These are phyloP conservation scores for Synanthedon vespiformis DNA, from an alignment of 2,888 invertebrate species.

Conservation along the genomic window DNA sequence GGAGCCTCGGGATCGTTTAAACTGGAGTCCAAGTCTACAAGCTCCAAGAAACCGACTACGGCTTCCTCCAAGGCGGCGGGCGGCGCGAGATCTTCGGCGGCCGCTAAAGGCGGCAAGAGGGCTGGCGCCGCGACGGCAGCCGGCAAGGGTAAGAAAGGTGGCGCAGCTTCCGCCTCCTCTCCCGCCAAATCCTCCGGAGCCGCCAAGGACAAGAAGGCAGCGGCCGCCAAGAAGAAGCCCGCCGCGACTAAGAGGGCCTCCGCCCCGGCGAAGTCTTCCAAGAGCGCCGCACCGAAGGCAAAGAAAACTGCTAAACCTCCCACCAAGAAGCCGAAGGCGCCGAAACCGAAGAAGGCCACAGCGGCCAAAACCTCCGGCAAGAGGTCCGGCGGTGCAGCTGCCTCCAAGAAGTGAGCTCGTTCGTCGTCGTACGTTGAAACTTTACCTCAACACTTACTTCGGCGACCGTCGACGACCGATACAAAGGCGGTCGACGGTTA, in stretches of 20 bases:
- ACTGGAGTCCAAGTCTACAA: slow-evolving; percentile 19
- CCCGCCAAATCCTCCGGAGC: too few relatives aligned
- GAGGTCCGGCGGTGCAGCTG: slow-evolving; percentile 7
- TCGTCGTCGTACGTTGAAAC: not conserved
- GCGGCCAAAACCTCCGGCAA: slow-evolving; percentile 14
- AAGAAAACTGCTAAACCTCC: slow-evolving; percentile 36
- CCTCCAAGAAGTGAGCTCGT: slow-evolving; percentile 15
- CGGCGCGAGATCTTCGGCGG: too few relatives aligned
- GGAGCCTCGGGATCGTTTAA: slow-evolving; percentile 53
- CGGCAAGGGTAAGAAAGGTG: too few relatives aligned
- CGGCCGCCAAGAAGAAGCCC: too few relatives aligned
- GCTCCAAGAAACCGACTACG: too few relatives aligned
- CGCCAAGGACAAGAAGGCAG: too few relatives aligned
- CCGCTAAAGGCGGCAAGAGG: too few relatives aligned
- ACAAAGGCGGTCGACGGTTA: slow-evolving; percentile 1
- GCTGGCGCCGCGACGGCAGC: too few relatives aligned
- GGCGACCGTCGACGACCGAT: slow-evolving; percentile 1
- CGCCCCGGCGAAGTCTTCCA: slow-evolving; percentile 14
- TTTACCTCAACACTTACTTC: too few relatives aligned
- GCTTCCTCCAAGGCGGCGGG: too few relatives aligned
- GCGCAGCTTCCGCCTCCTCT: too few relatives aligned
- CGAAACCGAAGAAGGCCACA: slow-evolving; percentile 36
- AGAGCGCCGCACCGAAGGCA: slow-evolving; percentile 25
- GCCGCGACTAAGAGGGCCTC: slow-evolving; percentile 2
- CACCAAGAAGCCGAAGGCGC: slow-evolving; percentile 39